Evolutionary conservation across 2,797 vertebrate genomes (phyloP), one percentile per base, ranked within the genome.

Genomic region (Eleutherodactylus coqui): DNA sequence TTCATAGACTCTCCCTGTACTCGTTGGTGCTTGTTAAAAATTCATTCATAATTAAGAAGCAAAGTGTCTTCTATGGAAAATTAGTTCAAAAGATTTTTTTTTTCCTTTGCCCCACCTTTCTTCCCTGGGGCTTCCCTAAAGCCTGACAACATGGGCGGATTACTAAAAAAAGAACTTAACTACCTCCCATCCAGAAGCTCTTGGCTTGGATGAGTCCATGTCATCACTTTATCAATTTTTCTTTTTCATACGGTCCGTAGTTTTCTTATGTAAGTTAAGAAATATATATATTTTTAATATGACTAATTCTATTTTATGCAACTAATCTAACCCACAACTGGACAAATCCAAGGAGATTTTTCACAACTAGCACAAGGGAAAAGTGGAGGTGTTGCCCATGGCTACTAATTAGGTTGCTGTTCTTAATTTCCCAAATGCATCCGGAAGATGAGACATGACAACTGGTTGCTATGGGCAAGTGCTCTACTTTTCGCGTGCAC

Each of bases 41-140:
- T 64, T 70, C 75, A 78, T 87, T 87, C 80, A 78, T 87, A 87
- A 87, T 83, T 87, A 87, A 78, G 53, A 87, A 32, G 85, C 75
- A 62, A 83, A 87, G 80, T 51, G 62, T 87, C 85, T 70, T 64
- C n/a, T 83, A 62, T 83, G 85, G 75, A 77, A 86, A 82, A 77
- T 67, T 7, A 87, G 73, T 87, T 87, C 75, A 87, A 83, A 87
- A 87, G 85, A 79, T 83, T 82, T 78, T 34, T 78, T 67, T 41
- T 53, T 29, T n/a, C n/a, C 29, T 41, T 76, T 75, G 80, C 85
- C 81, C 85, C 78, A 81, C 85, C 80, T 83, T 87, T 78, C 62
- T 83, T 77, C 85, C 85, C 80, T 70, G 75, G 73, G 62, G 73
- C 85, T 86, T 49, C 85, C 79, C 72, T 76, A 77, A 70, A 86